Conservation (phyloP, 2,113 vertebrate genomes). For the Paracanthobrama guichenoti region DNA sequence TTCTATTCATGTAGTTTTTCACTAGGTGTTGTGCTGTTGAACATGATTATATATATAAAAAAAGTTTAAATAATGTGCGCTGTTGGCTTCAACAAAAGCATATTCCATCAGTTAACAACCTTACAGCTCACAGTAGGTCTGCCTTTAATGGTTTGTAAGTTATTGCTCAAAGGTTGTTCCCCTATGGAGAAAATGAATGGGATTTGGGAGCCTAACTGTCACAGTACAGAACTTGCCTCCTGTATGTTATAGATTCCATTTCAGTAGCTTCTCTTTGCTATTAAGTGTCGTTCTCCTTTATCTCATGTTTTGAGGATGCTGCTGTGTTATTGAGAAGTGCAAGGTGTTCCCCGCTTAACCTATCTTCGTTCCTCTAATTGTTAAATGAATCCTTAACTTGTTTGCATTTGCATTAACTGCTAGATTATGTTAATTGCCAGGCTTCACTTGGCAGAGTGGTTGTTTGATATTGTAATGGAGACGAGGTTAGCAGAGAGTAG, state of each 20-base stretch:
- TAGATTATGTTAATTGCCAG: constrained; percentile 54
- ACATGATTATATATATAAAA: too few species aligned
- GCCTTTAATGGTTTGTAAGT: too few species aligned
- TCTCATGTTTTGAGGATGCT: constrained; percentile 13
- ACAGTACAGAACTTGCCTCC: not conserved
- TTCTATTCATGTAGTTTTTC: too few species aligned
- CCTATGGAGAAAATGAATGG: too few species aligned
- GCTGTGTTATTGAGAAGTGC: not conserved
- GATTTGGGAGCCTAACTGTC: too few species aligned
- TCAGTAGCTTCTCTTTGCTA: not conserved
- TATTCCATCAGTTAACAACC: too few species aligned
- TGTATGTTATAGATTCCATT: not conserved
- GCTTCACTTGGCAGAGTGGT: constrained; percentile 15
- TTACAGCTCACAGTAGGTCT: too few species aligned
- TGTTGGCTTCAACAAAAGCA: too few species aligned
- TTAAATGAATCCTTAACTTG: constrained; percentile 56
- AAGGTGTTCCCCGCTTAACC: constrained; percentile 20
- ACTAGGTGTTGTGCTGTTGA: too few species aligned
- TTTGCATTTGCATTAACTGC: constrained; percentile 51
- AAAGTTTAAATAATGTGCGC: too few species aligned
- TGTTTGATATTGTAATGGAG: constrained; percentile 53
- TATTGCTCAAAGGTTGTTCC: too few species aligned
- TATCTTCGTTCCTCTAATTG: constrained; percentile 45
- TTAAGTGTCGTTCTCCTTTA: not conserved
- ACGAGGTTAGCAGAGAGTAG: constrained; percentile 35